Evolutionary conservation across 2,797 vertebrate species (phyloP).

Genomic region (Chaetodon trifasciatus): DNA sequence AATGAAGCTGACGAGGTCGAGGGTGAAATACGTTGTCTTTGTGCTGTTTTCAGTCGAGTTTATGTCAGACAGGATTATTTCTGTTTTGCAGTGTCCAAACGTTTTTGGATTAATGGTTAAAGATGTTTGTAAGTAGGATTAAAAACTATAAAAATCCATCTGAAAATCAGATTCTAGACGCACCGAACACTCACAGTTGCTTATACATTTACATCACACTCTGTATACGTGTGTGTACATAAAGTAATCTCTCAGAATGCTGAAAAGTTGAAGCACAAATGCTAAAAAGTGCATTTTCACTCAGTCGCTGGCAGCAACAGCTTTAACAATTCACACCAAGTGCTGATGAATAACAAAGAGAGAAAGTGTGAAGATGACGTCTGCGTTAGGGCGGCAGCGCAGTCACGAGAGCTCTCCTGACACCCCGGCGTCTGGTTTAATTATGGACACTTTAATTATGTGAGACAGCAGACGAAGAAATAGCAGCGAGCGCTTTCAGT

Average conservation of each 20-base stretch:
- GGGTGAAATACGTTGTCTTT: no score
- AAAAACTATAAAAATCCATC: background rate
- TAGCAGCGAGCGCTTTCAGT: conserved; percentile 39
- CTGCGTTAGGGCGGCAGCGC: conserved; percentile 37
- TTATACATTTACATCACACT: no score
- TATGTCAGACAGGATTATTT: no score
- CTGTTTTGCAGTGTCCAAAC: no score
- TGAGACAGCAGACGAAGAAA: conserved; percentile 64
- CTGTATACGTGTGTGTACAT: no score
- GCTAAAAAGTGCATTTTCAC: background rate
- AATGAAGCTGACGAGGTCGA: no score
- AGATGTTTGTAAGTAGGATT: background rate
- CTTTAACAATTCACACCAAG: conserved; percentile 7
- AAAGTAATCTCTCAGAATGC: background rate
- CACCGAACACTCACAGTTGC: no score
- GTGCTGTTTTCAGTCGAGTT: no score
- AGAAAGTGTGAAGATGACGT: conserved; percentile 40
- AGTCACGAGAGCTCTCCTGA: conserved; percentile 55
- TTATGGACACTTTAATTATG: conserved; percentile 75
- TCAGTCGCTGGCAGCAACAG: background rate
- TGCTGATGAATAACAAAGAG: conserved; percentile 20
- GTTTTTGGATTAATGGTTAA: background rate
- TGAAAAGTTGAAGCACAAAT: conserved; percentile 5
- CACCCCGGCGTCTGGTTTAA: conserved; percentile 66
- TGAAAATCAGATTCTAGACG: background rate